These are phyloP conservation scores for Gastrophryne carolinensis DNA, from an alignment of 2,797 vertebrate species.

Conservation along the genomic window DNA sequence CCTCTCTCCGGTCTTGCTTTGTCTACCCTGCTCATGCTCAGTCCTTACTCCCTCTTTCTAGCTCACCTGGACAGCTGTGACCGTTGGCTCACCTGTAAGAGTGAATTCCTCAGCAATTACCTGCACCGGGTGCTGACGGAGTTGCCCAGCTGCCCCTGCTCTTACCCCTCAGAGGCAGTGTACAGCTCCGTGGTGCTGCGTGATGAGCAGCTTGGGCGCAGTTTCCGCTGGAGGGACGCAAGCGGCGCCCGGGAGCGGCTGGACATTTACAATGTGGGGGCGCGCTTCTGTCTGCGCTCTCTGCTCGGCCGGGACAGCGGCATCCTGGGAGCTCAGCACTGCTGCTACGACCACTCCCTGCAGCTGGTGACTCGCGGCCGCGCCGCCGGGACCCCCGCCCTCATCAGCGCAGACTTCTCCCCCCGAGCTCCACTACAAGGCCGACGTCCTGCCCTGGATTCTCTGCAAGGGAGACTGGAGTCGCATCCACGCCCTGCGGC, in stretches of 20 bases:
- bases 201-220: constrained; percentile 73
- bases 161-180: constrained; percentile 84
- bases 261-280: constrained; percentile 90
- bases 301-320: constrained; percentile 86
- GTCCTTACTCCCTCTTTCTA: constrained; percentile 14
- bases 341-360: constrained; percentile 85
- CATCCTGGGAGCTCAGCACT: constrained; percentile 89
- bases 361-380: constrained; percentile 88
- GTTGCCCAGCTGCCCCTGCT: constrained; percentile 91
- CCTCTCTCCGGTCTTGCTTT: too few species aligned
- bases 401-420: constrained; percentile 91
- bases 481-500: constrained; percentile 83
- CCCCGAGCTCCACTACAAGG: constrained; percentile 92
- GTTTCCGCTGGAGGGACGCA: constrained; percentile 88
- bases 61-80: constrained; percentile 92
- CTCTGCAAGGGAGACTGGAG: constrained; percentile 97
- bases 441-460: constrained; percentile 92
- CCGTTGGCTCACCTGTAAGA: constrained; percentile 94
- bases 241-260: constrained; percentile 87
- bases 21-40: not conserved
- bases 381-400: constrained; percentile 85
- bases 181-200: constrained; percentile 81
- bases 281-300: constrained; percentile 87
- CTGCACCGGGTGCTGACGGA: constrained; percentile 84
- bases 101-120: constrained; percentile 89